A percentile compares a stretch with the other conserved stretches of the same genome.
These are phyloP conservation scores for Coturnix japonica DNA, from an alignment of 2,113 vertebrate genomes.

Conservation along the genomic window DNA sequence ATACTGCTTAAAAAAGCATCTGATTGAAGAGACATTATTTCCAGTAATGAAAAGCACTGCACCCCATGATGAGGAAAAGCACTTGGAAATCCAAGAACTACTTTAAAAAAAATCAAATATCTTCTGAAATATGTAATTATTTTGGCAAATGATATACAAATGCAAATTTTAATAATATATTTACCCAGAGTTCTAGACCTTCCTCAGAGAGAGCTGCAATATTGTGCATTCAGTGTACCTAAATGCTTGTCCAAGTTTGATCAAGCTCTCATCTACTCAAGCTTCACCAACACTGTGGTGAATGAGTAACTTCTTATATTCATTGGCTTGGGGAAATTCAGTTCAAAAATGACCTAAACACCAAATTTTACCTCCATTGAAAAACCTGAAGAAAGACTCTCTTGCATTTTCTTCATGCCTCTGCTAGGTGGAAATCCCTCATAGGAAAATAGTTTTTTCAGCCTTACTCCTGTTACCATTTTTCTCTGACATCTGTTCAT, in stretches of 20 bases:
- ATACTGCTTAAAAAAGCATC: background rate
- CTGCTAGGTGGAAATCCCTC: background rate
- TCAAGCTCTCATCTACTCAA: background rate
- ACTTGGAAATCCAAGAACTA: conserved; percentile 8
- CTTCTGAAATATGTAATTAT: background rate
- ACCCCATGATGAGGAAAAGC: background rate
- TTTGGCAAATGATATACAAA: background rate
- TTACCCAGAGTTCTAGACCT: background rate
- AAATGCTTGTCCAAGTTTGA: background rate
- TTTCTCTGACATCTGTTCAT: background rate
- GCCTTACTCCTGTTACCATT: background rate
- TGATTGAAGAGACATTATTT: background rate
- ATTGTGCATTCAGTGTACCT: background rate
- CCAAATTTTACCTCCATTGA: background rate
- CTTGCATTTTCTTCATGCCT: background rate
- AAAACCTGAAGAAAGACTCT: background rate
- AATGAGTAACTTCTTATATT: background rate
- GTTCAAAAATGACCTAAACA: background rate
- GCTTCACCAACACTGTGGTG: background rate
- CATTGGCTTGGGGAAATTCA: background rate
- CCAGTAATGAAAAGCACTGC: background rate
- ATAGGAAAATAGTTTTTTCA: background rate
- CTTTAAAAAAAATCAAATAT: background rate
- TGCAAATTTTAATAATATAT: background rate
- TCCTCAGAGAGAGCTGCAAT: background rate